Conservation (phyloP, 2,113 vertebrate genomes). For the Amblyornis subalaris region DNA sequence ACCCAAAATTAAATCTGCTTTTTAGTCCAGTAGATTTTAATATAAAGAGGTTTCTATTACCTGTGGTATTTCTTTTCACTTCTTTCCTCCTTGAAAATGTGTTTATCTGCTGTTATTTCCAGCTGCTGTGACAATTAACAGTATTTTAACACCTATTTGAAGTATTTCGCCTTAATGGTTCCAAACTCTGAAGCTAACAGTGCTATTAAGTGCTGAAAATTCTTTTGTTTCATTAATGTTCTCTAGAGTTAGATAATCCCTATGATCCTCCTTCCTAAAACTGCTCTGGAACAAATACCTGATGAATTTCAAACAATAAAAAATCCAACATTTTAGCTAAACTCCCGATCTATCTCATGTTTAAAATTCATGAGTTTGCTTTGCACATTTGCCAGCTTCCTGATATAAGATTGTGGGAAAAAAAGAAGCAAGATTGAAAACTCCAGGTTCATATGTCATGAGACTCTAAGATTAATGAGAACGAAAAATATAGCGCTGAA, state of each 20-base stretch:
- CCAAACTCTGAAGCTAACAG: background rate
- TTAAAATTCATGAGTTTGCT: conserved; percentile 47
- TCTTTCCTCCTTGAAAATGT: background rate
- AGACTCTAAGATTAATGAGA: background rate
- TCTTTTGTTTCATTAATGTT: conserved; percentile 20
- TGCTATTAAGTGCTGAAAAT: background rate
- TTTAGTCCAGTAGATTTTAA: background rate
- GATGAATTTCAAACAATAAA: conserved; percentile 48
- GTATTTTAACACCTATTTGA: background rate
- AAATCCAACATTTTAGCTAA: conserved; percentile 12
- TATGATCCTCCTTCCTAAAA: background rate
- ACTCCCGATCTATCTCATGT: background rate
- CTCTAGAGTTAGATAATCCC: conserved; percentile 9
- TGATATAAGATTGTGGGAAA: background rate
- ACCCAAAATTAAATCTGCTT: background rate
- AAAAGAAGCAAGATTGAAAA: background rate
- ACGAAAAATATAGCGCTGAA: background rate
- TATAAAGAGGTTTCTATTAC: background rate
- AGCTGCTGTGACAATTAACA: background rate
- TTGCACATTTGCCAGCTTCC: background rate
- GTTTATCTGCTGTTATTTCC: background rate
- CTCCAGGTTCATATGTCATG: background rate
- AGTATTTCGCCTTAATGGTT: background rate
- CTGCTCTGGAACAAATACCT: conserved; percentile 6
- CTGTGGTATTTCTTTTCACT: background rate